Conservation (phyloP, 1,140 invertebrate genomes). For the Oscheius sp. region DNA sequence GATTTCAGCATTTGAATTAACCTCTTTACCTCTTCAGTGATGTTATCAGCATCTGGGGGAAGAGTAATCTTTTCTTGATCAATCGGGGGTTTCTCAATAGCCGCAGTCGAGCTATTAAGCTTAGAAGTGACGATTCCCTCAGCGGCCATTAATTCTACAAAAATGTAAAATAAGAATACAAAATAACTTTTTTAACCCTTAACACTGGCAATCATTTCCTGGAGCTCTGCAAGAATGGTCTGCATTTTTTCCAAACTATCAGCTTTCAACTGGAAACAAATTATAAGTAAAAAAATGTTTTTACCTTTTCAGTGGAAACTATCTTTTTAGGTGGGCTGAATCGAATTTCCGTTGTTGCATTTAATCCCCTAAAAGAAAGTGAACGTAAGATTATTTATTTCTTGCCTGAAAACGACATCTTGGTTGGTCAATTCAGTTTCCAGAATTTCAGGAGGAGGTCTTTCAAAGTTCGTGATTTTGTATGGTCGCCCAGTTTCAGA, state of each 20-base stretch:
- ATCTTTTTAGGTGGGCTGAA: not conserved
- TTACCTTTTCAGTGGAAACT: not conserved
- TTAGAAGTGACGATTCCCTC: no score
- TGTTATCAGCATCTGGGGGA: not conserved
- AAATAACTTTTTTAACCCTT: no score
- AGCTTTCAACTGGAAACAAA: not conserved
- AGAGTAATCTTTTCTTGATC: no score
- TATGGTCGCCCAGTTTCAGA: no score
- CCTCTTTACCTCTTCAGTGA: not conserved
- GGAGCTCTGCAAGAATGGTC: not conserved
- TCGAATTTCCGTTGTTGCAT: not conserved
- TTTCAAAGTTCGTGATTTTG: no score
- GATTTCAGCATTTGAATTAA: not conserved
- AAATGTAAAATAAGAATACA: no score
- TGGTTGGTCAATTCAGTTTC: not conserved
- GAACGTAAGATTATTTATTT: not conserved
- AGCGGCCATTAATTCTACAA: no score
- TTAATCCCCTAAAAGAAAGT: not conserved
- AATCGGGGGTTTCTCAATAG: no score
- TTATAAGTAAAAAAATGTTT: not conserved
- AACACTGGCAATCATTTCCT: not conserved
- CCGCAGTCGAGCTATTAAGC: no score
- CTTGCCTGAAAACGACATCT: not conserved
- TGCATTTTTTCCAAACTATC: not conserved
- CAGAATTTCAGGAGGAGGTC: not conserved